Conservation (phyloP, 2,113 vertebrate species). For the Clarias macrocephalus region DNA sequence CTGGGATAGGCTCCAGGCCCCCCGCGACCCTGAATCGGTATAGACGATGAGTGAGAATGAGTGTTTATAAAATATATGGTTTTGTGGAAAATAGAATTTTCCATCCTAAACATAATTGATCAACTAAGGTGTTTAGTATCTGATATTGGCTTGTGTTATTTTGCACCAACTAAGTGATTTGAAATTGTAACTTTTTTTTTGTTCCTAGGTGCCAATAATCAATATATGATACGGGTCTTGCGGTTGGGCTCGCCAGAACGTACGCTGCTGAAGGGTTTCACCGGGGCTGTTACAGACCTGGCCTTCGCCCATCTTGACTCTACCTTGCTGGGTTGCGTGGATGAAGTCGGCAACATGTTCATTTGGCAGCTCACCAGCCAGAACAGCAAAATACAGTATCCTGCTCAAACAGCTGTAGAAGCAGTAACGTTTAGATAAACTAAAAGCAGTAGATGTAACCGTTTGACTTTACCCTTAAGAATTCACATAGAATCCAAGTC, state of each 20-base stretch:
- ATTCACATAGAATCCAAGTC: neutral
- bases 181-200: conserved; percentile 32
- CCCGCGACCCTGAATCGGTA: too few species aligned
- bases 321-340: conserved; percentile 89
- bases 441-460: neutral
- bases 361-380: conserved; percentile 91
- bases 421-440: neutral
- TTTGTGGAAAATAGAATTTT: neutral
- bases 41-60: neutral
- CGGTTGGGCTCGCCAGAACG: conserved; percentile 84
- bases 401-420: conserved; percentile 42
- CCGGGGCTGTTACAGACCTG: conserved; percentile 88
- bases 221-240: conserved; percentile 92
- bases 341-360: conserved; percentile 93
- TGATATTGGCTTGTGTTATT: neutral
- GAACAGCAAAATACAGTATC: conserved; percentile 93
- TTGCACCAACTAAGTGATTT: too few species aligned
- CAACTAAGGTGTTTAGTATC: neutral
- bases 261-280: conserved; percentile 92
- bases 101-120: neutral
- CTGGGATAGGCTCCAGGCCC: too few species aligned
- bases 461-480: neutral
- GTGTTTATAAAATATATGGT: neutral
- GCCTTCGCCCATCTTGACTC: conserved; percentile 97
- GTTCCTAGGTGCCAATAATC: conserved; percentile 84